These are phyloP conservation scores for Nomada ruficornis DNA, from an alignment of 2,888 invertebrate genomes.

Conservation along the genomic window DNA sequence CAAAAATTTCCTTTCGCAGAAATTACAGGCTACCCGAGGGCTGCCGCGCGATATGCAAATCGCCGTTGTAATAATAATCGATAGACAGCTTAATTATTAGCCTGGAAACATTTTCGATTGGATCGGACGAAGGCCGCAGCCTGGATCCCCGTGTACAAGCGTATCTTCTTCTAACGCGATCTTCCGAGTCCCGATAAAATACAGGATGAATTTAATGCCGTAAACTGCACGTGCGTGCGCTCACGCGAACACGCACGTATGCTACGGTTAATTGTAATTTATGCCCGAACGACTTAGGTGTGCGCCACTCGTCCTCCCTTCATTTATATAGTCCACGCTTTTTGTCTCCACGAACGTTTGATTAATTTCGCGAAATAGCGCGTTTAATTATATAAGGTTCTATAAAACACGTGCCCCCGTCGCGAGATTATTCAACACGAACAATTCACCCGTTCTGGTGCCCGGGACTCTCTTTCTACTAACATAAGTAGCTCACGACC, in stretches of 20 bases:
- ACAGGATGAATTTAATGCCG: conserved; percentile 69
- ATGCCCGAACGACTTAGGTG: conserved; percentile 63
- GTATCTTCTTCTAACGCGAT: conserved; percentile 26
- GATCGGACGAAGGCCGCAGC: neutral
- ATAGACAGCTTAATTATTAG: conserved; percentile 56
- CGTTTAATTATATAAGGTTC: conserved; percentile 49
- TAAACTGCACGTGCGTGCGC: conserved; percentile 64
- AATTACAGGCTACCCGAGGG: conserved; percentile 22
- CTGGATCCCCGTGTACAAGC: neutral
- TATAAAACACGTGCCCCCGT: conserved; percentile 28
- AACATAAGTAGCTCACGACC: neutral
- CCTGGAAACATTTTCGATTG: conserved; percentile 33
- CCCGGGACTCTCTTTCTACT: too few relatives aligned
- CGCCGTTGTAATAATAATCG: conserved; percentile 37
- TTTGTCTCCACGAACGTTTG: conserved; percentile 49
- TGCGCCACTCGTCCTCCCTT: conserved; percentile 49
- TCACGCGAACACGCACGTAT: conserved; percentile 61
- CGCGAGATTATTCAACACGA: conserved; percentile 29
- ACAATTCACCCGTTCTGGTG: neutral
- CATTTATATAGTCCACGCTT: conserved; percentile 52
- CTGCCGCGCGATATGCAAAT: conserved; percentile 33
- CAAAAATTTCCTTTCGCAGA: conserved; percentile 24
- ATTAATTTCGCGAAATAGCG: conserved; percentile 58
- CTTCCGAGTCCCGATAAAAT: conserved; percentile 58
- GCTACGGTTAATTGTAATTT: conserved; percentile 76